Evolutionary conservation across 2,888 invertebrate genomes (phyloP).

Genomic region (Heliconius hortense): DNA sequence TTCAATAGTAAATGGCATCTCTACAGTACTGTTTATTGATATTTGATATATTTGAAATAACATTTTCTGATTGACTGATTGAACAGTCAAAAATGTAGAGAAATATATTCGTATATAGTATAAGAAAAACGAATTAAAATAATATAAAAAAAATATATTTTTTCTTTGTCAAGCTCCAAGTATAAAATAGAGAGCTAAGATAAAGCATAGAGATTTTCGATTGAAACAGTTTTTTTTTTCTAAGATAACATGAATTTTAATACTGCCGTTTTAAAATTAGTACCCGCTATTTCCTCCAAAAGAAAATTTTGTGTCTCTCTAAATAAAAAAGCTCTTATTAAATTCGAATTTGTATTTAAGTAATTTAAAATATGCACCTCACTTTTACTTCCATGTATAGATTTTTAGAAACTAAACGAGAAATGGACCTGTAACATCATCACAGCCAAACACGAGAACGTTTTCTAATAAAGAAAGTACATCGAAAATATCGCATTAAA

Average conservation of each 20-base stretch:
- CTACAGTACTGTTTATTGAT: background rate
- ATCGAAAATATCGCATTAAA: slow-evolving; percentile 2
- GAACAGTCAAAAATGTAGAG: no score
- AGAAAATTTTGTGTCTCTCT: no score
- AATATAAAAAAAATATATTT: background rate
- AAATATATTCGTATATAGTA: no score
- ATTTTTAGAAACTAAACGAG: background rate
- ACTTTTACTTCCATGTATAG: background rate
- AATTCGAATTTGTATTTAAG: no score
- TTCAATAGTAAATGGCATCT: background rate
- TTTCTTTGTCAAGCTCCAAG: background rate
- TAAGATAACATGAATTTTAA: background rate
- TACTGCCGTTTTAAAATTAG: background rate
- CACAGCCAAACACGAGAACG: background rate
- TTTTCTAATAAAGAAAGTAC: slow-evolving; percentile 11
- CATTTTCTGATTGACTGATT: no score
- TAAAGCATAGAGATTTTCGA: background rate
- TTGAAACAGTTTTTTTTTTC: background rate
- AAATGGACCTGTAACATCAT: background rate
- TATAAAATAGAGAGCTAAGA: background rate
- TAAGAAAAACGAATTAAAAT: no score
- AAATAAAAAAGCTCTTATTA: no score
- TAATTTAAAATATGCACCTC: no score
- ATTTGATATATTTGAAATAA: background rate
- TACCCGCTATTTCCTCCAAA: no score